Base-by-base conservation (phyloP, 2,113 vertebrate species). In the Gymnocephalus cernua region DNA sequence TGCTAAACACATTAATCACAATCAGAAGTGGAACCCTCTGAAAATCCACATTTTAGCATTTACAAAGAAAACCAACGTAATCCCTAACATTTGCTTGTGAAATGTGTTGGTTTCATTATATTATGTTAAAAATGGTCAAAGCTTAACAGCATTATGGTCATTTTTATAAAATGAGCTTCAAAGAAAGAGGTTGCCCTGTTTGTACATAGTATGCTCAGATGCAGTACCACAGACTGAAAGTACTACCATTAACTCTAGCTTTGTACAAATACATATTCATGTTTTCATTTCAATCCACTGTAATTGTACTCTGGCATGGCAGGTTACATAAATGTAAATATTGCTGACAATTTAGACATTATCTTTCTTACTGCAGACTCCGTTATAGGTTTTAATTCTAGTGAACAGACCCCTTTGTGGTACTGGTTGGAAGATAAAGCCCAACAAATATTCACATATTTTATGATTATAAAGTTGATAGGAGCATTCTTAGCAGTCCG, bases 1-100 rank as follows among this genome's bases (percentile, higher is more conserved):
- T 64, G 32, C 53, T 13, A 15, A 58, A 59, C 35, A 56, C 76
- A 72, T 66, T 25, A 16, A 74, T 67, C 21, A 18, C 18, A 19
- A 21, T 68, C 18, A 47, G n/a, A 58, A 65, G 13, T 23, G 32
- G 14, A 69, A 7, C 4, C 4, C 7, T 50, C 14, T 7, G 19
- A 56, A 79, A 53, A 63, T 51, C 15, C 4, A 3, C 6, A 78
- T 1, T 38, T 25, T 11, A 54, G 54, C 1, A 25, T 67, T 72
- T 51, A 53, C 15, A 32, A 1, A 27, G 15, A 44, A 74, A 68
- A 51, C 7, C 4, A 4, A 29, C 1, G 2, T 2, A 18, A 32
- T 29, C 16, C 12, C 50, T 41, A 2, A 27, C 16, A 69, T 41
- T 23, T 79, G 32, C 48, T 27, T 57, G 16, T 68, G 19, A 32